Percentiles rank a stretch among this genome's conserved stretches.
Evolutionary conservation across 2,797 vertebrate genomes (phyloP).

Genomic region (Halcyon chelicuti): DNA sequence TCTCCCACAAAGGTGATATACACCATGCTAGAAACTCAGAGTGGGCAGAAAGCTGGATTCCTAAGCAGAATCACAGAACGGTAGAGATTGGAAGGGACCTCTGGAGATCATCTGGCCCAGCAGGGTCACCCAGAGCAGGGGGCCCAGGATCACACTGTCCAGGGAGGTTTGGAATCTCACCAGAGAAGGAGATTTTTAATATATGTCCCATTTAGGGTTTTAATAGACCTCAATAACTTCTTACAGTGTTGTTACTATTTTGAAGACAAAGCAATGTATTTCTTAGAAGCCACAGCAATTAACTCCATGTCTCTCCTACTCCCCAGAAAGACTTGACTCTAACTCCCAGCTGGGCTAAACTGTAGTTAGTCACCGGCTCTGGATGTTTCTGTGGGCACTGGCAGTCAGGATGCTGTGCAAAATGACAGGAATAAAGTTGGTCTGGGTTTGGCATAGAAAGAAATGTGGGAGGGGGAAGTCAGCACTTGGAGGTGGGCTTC

Average conservation of each 20-base stretch:
- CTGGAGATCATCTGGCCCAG: too few relatives aligned
- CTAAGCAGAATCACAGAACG: not conserved
- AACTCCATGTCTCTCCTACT: accelerated
- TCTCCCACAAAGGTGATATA: not conserved
- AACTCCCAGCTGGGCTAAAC: not conserved
- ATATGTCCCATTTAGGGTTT: not conserved
- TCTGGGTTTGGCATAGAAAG: not conserved
- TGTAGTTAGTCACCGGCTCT: not conserved
- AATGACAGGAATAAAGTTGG: not conserved
- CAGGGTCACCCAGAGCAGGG: too few relatives aligned
- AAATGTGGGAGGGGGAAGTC: not conserved
- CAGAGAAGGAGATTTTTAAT: not conserved
- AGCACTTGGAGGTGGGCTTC: not conserved
- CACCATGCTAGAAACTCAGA: not conserved
- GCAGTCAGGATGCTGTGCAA: not conserved
- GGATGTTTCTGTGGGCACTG: not conserved
- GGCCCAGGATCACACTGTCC: too few relatives aligned
- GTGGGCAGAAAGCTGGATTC: not conserved
- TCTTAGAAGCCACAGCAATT: not conserved
- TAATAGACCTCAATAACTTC: not conserved
- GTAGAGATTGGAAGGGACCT: not conserved
- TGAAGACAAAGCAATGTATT: not conserved
- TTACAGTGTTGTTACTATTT: not conserved
- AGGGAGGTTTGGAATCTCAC: too few relatives aligned
- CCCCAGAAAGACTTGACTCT: not conserved